A percentile compares a stretch with the other conserved stretches of the same genome.
Conservation (phyloP, 2,888 invertebrate species). For the Drosophila colorata region DNA sequence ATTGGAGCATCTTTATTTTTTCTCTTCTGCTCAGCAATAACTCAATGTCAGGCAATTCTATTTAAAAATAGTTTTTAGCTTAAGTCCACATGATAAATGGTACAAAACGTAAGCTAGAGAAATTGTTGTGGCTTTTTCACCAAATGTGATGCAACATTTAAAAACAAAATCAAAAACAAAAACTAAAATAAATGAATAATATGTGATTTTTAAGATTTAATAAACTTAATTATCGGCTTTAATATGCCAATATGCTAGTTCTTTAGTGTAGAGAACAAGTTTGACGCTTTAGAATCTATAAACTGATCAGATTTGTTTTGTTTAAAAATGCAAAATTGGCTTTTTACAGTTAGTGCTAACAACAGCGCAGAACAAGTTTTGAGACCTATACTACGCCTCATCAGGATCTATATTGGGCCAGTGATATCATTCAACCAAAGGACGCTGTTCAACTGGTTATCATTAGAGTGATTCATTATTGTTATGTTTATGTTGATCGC, state of each 20-base stretch:
- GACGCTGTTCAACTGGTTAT: slow-evolving; percentile 51
- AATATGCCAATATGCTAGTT: slow-evolving; percentile 22
- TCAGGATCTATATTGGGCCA: slow-evolving; percentile 63
- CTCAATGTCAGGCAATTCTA: slow-evolving; percentile 39
- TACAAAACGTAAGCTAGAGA: slow-evolving; percentile 7
- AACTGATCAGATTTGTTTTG: slow-evolving; percentile 29
- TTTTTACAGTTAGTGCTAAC: slow-evolving; percentile 48
- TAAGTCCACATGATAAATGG: slow-evolving; percentile 35
- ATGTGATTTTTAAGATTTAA: slow-evolving; percentile 30
- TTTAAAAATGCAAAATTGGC: slow-evolving; percentile 18
- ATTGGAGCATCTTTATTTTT: slow-evolving; percentile 40
- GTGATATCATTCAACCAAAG: slow-evolving; percentile 65
- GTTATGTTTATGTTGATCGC: slow-evolving; percentile 15
- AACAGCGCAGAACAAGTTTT: slow-evolving; percentile 44
- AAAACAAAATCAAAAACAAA: slow-evolving; percentile 16
- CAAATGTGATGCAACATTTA: slow-evolving; percentile 16
- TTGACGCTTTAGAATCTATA: slow-evolving; percentile 39
- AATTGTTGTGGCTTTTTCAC: slow-evolving; percentile 6
- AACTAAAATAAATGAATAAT: slow-evolving; percentile 22
- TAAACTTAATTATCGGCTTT: slow-evolving; percentile 54
- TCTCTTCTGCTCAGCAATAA: slow-evolving; percentile 5
- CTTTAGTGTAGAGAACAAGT: slow-evolving; percentile 54
- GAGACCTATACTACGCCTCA: slow-evolving; percentile 25
- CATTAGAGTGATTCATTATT: slow-evolving; percentile 28
- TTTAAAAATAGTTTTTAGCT: not conserved